Base-by-base conservation (phyloP, 2,888 invertebrate genomes). In the Athalia rosae region DNA sequence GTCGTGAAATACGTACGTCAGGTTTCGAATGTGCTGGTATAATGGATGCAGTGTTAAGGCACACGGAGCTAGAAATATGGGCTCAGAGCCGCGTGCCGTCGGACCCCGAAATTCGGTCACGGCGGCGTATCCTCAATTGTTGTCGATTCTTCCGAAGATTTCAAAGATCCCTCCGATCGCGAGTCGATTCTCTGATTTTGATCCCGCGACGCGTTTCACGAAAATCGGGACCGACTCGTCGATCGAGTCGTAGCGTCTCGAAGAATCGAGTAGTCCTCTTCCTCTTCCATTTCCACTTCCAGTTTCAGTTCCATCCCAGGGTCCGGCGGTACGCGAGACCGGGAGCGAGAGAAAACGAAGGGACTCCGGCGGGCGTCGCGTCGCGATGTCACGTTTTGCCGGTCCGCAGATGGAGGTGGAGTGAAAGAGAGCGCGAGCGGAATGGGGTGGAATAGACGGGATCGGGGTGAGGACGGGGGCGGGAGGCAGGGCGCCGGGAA, bases 361-460 rank as follows among this genome's bases (percentile, higher is more conserved):
- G 50, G 50, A 64, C n/a, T 64, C 41, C 66, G 50, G 66, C 28
- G 8, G 50, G 76, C 50, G 28, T 28, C 28, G 28, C 64, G 76
- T 76, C 66, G 43, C 66, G 58, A 69, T 67, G 66, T 77, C 77
- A 77, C 77, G 77, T 77, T 67, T 62, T 69, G 62, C 73, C 71
- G 77, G 61, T 48, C 77, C 61, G 45, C 15, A 15, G 11, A 28
- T 15, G 50, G 41, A 50, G 59, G 15, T 43, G 73, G 58, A 62
- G 61, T 73, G 47, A 13, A 59, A 61, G 69, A 13, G 45, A 50
- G 15, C 9, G 53, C 28, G 58, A n/a, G 45, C 7, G 59, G n/a
- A n/a, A 48, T n/a, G 50, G 41, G 15, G 50, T 4, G 13, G 56
- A 15, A 56, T 15, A 15, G 9, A 9, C n/a, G 8, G n/a, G 28